A percentile compares a stretch with the other conserved stretches of the same genome.
phyloP scores from a whole-genome alignment of 2,888 invertebrate genomes.

The Harmothoe impar region DNA sequence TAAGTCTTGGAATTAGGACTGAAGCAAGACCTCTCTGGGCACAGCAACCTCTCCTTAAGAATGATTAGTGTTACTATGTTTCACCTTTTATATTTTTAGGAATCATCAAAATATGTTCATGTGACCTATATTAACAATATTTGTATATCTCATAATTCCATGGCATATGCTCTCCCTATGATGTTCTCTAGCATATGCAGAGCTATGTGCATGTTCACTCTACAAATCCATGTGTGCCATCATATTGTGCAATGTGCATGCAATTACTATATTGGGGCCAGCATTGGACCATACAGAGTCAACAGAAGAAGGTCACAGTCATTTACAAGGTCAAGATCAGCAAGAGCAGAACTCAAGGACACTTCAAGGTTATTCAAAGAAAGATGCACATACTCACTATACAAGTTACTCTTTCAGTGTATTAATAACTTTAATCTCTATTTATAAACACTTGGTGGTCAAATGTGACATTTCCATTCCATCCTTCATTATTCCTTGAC shows the following conservation, averaged over 20 bases:
- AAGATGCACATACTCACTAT: background rate
- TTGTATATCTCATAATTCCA: background rate
- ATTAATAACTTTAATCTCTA: too few species aligned
- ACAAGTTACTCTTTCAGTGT: background rate
- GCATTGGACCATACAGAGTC: conserved; percentile 8
- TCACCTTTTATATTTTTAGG: background rate
- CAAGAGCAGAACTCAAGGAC: conserved; percentile 54
- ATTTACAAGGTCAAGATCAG: conserved; percentile 44
- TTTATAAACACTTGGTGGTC: too few species aligned
- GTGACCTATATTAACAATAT: background rate
- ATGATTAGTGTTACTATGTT: too few species aligned
- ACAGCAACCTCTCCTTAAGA: background rate
- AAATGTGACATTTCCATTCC: too few species aligned
- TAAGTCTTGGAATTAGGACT: conserved; percentile 8
- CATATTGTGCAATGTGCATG: too few species aligned
- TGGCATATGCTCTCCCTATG: too few species aligned
- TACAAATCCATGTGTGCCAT: background rate
- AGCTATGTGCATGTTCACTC: background rate
- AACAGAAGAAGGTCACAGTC: background rate
- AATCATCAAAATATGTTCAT: background rate
- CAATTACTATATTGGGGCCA: background rate
- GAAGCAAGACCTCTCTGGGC: conserved; percentile 2
- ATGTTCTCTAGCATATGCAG: background rate
- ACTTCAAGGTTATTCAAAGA: conserved; percentile 56
- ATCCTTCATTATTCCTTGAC: too few species aligned